Percentiles rank a stretch among this genome's conserved stretches.
Evolutionary conservation across 2,113 vertebrate species (phyloP).

Genomic region (Furnarius figulus): DNA sequence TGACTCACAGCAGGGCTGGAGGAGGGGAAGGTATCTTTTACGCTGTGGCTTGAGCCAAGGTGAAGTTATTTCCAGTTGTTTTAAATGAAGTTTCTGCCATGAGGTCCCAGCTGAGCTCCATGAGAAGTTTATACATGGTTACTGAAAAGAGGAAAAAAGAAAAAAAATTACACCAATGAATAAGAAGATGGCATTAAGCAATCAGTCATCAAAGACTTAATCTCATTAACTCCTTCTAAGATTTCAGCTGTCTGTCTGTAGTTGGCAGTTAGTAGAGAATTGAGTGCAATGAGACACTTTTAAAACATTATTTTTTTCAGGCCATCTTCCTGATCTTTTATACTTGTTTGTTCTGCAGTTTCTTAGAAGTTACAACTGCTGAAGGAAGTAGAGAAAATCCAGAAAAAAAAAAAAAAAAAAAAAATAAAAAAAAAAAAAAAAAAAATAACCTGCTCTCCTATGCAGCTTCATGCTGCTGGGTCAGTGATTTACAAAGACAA

Average conservation of each 20-base stretch:
- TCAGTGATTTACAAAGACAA: slow-evolving; percentile 72
- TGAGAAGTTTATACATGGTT: not conserved
- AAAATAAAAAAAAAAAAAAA: not conserved
- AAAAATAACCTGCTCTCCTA: slow-evolving; percentile 12
- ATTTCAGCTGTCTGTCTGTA: not conserved
- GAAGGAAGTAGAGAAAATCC: slow-evolving; percentile 60
- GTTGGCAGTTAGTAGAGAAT: not conserved
- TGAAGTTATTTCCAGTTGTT: not conserved
- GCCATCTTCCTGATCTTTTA: slow-evolving; percentile 52
- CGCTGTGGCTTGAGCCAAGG: not conserved
- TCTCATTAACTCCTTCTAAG: slow-evolving; percentile 42
- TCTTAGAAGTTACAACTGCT: slow-evolving; percentile 54
- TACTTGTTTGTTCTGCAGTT: slow-evolving; percentile 56
- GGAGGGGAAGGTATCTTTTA: not conserved
- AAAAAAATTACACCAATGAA: not conserved
- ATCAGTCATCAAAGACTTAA: not conserved
- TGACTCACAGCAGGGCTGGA: not conserved
- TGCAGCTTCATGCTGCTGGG: slow-evolving; percentile 38
- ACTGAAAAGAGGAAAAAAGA: not conserved
- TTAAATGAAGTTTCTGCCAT: not conserved
- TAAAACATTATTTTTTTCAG: slow-evolving; percentile 47
- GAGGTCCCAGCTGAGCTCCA: not conserved
- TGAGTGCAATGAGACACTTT: slow-evolving; percentile 22
- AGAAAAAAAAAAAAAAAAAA: not conserved
- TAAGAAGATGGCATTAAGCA: not conserved